phyloP scores from a whole-genome alignment of 2,113 vertebrate species.

The Megaceryle maxima region DNA sequence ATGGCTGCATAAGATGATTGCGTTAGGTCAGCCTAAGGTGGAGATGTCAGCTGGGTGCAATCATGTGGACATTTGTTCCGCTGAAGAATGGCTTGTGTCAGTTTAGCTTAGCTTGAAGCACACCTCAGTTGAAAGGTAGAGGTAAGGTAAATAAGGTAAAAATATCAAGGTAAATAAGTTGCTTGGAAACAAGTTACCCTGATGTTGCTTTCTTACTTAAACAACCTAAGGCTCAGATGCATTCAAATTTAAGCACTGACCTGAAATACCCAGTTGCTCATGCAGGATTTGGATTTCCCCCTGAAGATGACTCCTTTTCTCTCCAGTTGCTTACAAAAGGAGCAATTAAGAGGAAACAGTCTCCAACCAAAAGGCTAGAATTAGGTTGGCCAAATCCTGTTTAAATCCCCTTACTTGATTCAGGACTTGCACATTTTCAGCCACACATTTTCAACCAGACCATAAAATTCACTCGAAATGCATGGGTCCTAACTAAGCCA shows the following conservation, averaged over 20 bases:
- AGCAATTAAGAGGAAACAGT: not conserved
- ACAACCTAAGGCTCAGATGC: not conserved
- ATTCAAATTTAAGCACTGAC: not conserved
- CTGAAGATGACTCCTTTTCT: not conserved
- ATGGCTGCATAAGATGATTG: not conserved
- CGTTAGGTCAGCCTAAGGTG: not conserved
- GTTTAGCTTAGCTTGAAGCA: not conserved
- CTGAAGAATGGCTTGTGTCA: not conserved
- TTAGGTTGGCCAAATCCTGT: not conserved
- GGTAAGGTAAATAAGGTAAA: not conserved
- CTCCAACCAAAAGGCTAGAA: not conserved
- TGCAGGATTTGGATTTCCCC: not conserved
- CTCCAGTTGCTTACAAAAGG: not conserved
- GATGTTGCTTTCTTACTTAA: not conserved
- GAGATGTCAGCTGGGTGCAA: not conserved
- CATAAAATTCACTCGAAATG: not conserved
- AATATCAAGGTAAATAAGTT: not conserved
- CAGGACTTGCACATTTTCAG: not conserved
- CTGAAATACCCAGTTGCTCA: not conserved
- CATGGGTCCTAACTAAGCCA: not conserved
- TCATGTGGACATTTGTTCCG: not conserved
- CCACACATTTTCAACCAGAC: not conserved
- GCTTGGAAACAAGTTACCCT: not conserved
- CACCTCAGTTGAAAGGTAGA: not conserved
- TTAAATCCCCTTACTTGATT: not conserved